phyloP scores from a whole-genome alignment of 1,140 invertebrate genomes.

The Neotoxoptera formosana region DNA sequence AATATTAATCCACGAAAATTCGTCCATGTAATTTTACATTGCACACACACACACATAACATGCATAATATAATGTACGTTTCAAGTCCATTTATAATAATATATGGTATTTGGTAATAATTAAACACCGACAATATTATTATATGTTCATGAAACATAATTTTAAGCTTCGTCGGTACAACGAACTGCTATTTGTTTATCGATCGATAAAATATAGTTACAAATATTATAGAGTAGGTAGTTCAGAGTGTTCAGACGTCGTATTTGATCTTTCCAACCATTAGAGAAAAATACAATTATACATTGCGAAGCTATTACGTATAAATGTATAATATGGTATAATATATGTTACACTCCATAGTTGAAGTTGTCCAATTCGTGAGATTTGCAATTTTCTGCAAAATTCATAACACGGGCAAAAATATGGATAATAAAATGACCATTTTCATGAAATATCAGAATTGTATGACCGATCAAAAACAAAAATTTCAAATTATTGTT shows the following conservation, averaged over 20 bases:
- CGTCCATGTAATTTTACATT: neutral
- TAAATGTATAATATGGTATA: too few species aligned
- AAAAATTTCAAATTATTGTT: too few species aligned
- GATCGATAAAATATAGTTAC: neutral
- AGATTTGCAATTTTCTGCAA: too few species aligned
- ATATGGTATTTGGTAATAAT: neutral
- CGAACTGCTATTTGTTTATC: neutral
- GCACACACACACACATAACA: neutral
- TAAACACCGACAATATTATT: neutral
- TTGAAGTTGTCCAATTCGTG: too few species aligned
- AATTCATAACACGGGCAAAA: too few species aligned
- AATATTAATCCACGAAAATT: neutral
- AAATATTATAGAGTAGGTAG: neutral
- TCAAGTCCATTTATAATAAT: neutral
- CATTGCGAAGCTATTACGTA: too few species aligned
- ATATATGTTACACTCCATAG: too few species aligned
- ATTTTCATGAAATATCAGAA: too few species aligned
- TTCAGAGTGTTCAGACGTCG: neutral
- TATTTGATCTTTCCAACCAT: neutral
- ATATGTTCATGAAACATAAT: neutral
- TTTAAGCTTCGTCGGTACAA: neutral
- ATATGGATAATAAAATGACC: too few species aligned
- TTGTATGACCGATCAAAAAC: too few species aligned
- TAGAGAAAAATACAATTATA: neutral
- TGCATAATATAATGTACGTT: neutral